Conservation (phyloP, 2,113 vertebrate species). For the Heterotilapia buettikoferi region DNA sequence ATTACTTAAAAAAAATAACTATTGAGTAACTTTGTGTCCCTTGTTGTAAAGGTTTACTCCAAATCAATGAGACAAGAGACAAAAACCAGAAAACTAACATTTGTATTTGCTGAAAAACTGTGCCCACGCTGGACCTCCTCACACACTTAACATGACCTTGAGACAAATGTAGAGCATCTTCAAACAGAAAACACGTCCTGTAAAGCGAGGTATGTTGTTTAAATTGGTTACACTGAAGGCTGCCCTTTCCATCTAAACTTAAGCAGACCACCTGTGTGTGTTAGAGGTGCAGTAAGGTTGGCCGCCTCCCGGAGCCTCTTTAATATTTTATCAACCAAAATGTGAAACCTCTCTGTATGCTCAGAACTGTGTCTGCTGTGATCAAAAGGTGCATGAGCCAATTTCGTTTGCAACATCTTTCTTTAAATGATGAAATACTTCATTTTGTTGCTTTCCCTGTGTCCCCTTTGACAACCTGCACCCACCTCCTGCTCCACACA, state of each 20-base stretch:
- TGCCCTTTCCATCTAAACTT: not conserved
- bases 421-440: constrained; percentile 41
- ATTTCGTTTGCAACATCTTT: constrained; percentile 1
- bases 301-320: not conserved
- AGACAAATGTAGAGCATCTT: not conserved
- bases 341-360: not conserved
- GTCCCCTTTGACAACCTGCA: not conserved
- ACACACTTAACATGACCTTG: not conserved
- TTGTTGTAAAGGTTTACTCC: not conserved
- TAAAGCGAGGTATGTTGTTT: not conserved
- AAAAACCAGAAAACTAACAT: not conserved
- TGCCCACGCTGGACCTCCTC: not conserved
- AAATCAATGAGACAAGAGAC: not conserved
- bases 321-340: constrained; percentile 1
- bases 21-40: not conserved
- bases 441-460: not conserved
- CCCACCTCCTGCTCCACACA: not conserved
- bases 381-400: constrained; percentile 15
- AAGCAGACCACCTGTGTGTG: not conserved
- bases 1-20: not conserved
- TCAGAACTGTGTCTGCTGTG: not conserved
- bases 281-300: not conserved
- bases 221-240: not conserved
- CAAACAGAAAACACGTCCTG: not conserved
- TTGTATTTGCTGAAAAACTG: not conserved